These are phyloP conservation scores for Peribatodes rhomboidaria DNA, from an alignment of 2,888 invertebrate genomes.

Conservation along the genomic window DNA sequence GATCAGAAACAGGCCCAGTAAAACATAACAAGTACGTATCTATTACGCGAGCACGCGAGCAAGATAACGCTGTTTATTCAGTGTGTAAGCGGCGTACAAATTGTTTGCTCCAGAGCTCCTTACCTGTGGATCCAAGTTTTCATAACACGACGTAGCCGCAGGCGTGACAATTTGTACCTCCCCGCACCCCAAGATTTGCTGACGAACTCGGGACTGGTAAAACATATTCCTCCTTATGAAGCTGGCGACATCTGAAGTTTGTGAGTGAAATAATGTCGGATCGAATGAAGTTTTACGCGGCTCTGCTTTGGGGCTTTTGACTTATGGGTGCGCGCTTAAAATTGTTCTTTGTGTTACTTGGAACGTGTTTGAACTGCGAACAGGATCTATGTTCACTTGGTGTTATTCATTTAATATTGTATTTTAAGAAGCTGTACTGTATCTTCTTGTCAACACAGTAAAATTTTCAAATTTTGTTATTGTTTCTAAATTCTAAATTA, in stretches of 20 bases:
- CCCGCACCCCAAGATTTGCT: conserved; percentile 72
- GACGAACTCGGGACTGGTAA: conserved; percentile 68
- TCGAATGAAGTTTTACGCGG: conserved; percentile 36
- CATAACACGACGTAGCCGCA: conserved; percentile 76
- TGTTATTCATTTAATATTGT: neutral
- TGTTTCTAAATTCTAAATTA: no score
- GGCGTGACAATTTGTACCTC: conserved; percentile 80
- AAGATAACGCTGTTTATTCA: conserved; percentile 80
- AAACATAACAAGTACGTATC: conserved; percentile 65
- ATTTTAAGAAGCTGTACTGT: neutral
- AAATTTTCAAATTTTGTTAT: no score
- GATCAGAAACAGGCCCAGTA: conserved; percentile 54
- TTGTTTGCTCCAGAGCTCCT: conserved; percentile 77
- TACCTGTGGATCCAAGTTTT: conserved; percentile 78
- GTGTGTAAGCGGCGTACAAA: conserved; percentile 79
- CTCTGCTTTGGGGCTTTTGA: conserved; percentile 28
- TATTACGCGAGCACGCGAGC: conserved; percentile 59
- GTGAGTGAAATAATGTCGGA: conserved; percentile 36
- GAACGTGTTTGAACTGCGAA: neutral
- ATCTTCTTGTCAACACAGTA: neutral
- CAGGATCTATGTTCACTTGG: neutral
- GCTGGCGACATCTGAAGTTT: conserved; percentile 49
- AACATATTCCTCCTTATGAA: conserved; percentile 71
- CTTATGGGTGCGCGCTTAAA: conserved; percentile 31
- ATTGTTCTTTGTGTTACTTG: conserved; percentile 27